Evolutionary conservation across 1,140 invertebrate genomes (phyloP).

Genomic region (Apis florea): DNA sequence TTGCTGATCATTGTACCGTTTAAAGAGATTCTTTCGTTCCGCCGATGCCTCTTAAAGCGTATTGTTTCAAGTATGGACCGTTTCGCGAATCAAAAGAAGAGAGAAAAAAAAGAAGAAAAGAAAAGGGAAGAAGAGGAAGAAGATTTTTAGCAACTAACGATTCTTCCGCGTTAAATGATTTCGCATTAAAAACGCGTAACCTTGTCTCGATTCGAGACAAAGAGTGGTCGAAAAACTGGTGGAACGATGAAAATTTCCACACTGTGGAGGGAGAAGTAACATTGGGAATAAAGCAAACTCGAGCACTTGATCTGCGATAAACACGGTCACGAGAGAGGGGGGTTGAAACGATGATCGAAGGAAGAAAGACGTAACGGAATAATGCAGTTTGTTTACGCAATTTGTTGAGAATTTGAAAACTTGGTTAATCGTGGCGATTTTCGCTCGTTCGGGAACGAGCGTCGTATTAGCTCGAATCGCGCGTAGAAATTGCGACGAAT

Average conservation of each 20-base stretch:
- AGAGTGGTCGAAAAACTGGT: neutral
- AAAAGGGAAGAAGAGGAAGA: neutral
- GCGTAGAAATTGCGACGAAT: neutral
- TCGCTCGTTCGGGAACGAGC: conserved; percentile 13
- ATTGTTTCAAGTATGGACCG: neutral
- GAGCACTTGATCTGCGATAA: conserved; percentile 6
- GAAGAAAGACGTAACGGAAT: neutral
- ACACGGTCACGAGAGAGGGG: neutral
- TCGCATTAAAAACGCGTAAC: conserved; percentile 12
- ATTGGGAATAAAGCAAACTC: neutral
- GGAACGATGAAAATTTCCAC: conserved; percentile 9
- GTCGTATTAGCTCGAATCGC: neutral
- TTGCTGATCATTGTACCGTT: neutral
- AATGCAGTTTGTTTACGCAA: neutral
- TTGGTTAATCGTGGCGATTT: conserved; percentile 40
- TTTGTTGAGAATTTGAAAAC: conserved; percentile 1
- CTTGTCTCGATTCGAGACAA: too few relatives aligned
- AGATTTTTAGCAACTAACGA: neutral
- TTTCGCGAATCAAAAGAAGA: neutral
- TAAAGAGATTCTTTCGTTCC: conserved; percentile 12
- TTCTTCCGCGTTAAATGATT: neutral
- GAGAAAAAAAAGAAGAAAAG: neutral
- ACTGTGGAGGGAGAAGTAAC: neutral
- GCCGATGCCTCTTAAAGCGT: neutral
- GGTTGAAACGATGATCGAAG: neutral